A percentile compares a stretch with the other conserved stretches of the same genome.
These are phyloP conservation scores for Eupleurogrammus muticus DNA, from an alignment of 2,797 vertebrate species.

Conservation along the genomic window DNA sequence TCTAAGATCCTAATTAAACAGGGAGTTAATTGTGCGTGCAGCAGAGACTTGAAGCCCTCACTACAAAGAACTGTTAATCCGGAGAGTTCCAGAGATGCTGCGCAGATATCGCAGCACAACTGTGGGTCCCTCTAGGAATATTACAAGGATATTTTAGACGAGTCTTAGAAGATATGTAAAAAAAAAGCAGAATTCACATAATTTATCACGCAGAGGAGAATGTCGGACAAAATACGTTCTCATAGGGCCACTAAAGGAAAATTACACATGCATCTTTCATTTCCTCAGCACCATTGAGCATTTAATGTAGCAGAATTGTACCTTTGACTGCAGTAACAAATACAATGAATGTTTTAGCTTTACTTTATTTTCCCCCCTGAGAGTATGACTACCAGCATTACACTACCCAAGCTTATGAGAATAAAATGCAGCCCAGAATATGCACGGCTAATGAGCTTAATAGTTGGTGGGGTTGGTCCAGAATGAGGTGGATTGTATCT, in stretches of 20 bases:
- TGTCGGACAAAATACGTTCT: slow-evolving; percentile 23
- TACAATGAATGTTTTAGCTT: not conserved
- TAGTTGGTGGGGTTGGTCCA: not conserved
- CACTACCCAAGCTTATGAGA: slow-evolving; percentile 1
- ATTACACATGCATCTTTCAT: slow-evolving; percentile 48
- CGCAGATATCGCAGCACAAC: slow-evolving; percentile 45
- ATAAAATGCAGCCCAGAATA: slow-evolving; percentile 1
- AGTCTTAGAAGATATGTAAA: slow-evolving; percentile 36
- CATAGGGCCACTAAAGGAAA: slow-evolving; percentile 35
- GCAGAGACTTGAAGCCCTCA: slow-evolving; percentile 46
- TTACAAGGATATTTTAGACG: slow-evolving; percentile 27
- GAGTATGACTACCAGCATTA: slow-evolving; percentile 4
- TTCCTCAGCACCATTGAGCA: slow-evolving; percentile 23
- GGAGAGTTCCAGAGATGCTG: slow-evolving; percentile 50
- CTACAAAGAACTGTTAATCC: slow-evolving; percentile 66
- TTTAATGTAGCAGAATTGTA: slow-evolving; percentile 45
- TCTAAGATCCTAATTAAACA: slow-evolving; percentile 69
- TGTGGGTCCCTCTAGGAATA: slow-evolving; percentile 32
- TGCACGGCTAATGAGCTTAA: not conserved
- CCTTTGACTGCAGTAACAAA: slow-evolving; percentile 13
- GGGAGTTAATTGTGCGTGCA: slow-evolving; percentile 59
- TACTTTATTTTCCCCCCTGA: slow-evolving; percentile 1
- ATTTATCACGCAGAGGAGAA: slow-evolving; percentile 44
- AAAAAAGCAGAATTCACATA: slow-evolving; percentile 16
- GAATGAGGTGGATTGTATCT: slow-evolving; percentile 5